Conservation (phyloP, 2,888 invertebrate genomes). For the Xylocampa areola region DNA sequence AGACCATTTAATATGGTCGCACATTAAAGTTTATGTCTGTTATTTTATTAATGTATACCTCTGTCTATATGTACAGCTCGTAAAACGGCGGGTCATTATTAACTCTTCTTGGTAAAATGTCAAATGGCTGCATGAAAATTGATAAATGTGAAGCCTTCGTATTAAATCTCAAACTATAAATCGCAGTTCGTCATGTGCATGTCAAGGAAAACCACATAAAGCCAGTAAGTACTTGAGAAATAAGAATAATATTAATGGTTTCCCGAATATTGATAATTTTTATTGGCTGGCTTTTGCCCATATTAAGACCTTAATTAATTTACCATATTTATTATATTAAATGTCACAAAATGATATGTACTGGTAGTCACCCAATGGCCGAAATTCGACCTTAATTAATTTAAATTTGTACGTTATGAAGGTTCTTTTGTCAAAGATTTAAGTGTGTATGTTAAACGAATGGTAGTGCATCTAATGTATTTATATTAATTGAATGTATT, state of each 20-base stretch:
- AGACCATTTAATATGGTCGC: conserved; percentile 1
- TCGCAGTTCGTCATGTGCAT: conserved; percentile 35
- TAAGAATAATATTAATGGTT: conserved; percentile 3
- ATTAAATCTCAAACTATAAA: conserved; percentile 33
- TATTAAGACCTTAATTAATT: too few relatives aligned
- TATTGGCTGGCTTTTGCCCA: too few relatives aligned
- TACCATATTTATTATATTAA: too few relatives aligned
- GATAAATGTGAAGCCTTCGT: conserved; percentile 34
- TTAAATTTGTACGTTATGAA: too few relatives aligned
- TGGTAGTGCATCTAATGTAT: too few relatives aligned
- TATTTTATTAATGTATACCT: conserved; percentile 19
- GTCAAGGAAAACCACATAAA: conserved; percentile 50
- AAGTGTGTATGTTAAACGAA: too few relatives aligned
- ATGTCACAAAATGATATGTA: too few relatives aligned
- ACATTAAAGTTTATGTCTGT: conserved; percentile 4
- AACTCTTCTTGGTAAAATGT: conserved; percentile 26
- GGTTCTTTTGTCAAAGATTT: too few relatives aligned
- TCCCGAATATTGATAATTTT: not conserved
- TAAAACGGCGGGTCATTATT: conserved; percentile 34
- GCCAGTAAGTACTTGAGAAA: conserved; percentile 1
- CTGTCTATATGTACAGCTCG: conserved; percentile 28
- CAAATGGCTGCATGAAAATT: conserved; percentile 41
- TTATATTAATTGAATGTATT: too few relatives aligned
- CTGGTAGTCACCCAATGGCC: too few relatives aligned
- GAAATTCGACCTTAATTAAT: too few relatives aligned